These are phyloP conservation scores for Hetaerina titia DNA, from an alignment of 2,888 invertebrate species.

Conservation along the genomic window DNA sequence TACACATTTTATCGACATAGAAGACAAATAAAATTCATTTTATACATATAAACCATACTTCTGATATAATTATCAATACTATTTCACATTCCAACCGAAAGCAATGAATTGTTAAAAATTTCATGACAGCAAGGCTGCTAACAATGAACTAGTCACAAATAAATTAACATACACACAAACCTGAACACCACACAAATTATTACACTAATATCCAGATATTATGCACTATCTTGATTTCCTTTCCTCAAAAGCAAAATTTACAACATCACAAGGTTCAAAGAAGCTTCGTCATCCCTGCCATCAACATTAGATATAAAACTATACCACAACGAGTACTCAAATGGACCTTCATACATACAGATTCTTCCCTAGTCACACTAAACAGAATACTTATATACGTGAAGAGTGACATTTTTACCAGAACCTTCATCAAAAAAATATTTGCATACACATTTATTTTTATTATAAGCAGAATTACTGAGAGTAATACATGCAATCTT, in stretches of 20 bases:
- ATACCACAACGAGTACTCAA: conserved; percentile 43
- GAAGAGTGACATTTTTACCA: conserved; percentile 29
- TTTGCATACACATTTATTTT: conserved; percentile 49
- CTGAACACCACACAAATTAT: conserved; percentile 44
- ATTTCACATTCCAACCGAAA: neutral
- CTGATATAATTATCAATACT: neutral
- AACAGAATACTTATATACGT: conserved; percentile 28
- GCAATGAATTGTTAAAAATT: neutral
- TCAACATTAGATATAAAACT: conserved; percentile 50
- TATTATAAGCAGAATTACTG: conserved; percentile 36
- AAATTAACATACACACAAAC: conserved; percentile 58
- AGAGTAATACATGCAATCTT: conserved; percentile 39
- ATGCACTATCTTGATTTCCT: neutral
- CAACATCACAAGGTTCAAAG: conserved; percentile 40
- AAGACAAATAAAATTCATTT: neutral
- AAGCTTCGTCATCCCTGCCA: conserved; percentile 29
- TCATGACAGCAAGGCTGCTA: conserved; percentile 24
- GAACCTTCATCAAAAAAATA: conserved; percentile 59
- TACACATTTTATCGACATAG: neutral
- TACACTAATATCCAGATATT: conserved; percentile 13
- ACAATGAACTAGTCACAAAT: conserved; percentile 47
- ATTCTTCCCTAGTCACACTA: conserved; percentile 4
- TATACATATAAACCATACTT: neutral
- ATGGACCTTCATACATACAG: conserved; percentile 26
- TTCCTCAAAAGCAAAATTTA: conserved; percentile 5